These are phyloP conservation scores for Gasterosteus aculeatus DNA, from an alignment of 2,113 vertebrate species.

Conservation along the genomic window DNA sequence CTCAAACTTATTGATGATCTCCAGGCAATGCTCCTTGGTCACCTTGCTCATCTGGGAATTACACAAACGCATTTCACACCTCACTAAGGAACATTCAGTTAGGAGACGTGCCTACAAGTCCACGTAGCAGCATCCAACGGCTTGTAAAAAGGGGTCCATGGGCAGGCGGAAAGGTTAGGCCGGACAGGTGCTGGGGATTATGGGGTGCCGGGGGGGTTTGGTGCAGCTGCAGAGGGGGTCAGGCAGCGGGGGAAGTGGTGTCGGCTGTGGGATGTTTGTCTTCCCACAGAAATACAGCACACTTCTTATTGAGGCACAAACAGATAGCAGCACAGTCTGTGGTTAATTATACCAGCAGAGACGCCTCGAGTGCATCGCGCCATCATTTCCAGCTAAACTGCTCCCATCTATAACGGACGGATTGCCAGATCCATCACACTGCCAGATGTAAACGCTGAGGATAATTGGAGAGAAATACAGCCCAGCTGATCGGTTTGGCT, in stretches of 20 bases:
- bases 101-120: neutral
- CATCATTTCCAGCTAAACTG: conserved; percentile 27
- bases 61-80: conserved; percentile 11
- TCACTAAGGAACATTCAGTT: neutral
- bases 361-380: conserved; percentile 3
- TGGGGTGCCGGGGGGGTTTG: too few relatives aligned
- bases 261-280: too few relatives aligned
- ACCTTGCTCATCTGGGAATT: conserved; percentile 87
- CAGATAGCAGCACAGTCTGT: neutral
- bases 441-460: neutral
- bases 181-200: too few relatives aligned
- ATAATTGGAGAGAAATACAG: conserved; percentile 6
- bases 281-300: neutral
- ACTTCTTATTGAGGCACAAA: neutral
- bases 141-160: neutral
- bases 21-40: conserved; percentile 89
- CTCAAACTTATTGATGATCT: conserved; percentile 93
- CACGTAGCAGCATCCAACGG: conserved; percentile 44
- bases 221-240: too few relatives aligned
- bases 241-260: too few relatives aligned
- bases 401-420: conserved; percentile 1
- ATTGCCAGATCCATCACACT: neutral
- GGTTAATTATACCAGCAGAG: conserved; percentile 16
- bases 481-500: neutral
- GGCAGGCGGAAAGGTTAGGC: too few relatives aligned